Evolutionary conservation across 2,888 invertebrate genomes (phyloP).

Genomic region (Acanthacorydalis orientalis): DNA sequence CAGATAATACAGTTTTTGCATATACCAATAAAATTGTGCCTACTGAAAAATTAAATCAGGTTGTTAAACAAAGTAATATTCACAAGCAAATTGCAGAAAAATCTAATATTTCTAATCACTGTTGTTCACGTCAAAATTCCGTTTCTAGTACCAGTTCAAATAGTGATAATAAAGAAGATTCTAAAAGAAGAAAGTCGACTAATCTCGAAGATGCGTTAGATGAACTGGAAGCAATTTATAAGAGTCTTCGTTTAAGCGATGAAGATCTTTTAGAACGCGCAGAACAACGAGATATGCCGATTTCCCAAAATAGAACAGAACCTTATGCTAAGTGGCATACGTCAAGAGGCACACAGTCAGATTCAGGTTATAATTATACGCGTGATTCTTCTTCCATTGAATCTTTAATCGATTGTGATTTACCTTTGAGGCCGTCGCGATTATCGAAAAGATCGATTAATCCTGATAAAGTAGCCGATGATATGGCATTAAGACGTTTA

Average conservation of each 20-base stretch:
- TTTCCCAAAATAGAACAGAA: slow-evolving; percentile 16
- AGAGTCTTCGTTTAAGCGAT: slow-evolving; percentile 69
- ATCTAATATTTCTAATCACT: slow-evolving; percentile 7
- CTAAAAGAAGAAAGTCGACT: slow-evolving; percentile 46
- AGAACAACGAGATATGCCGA: slow-evolving; percentile 45
- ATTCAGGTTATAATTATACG: slow-evolving; percentile 25
- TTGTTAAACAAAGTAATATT: background rate
- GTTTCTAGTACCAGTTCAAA: slow-evolving; percentile 22
- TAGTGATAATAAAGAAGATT: slow-evolving; percentile 31
- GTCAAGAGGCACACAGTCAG: slow-evolving; percentile 22
- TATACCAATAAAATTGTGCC: background rate
- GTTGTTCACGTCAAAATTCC: slow-evolving; percentile 15
- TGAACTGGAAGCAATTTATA: slow-evolving; percentile 82
- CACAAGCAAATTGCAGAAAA: slow-evolving; percentile 7
- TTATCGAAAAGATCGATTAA: slow-evolving; percentile 26
- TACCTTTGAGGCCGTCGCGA: slow-evolving; percentile 7
- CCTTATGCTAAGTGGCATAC: slow-evolving; percentile 15
- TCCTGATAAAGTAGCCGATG: slow-evolving; percentile 53
- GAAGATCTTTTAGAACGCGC: slow-evolving; percentile 67
- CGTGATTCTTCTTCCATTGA: slow-evolving; percentile 4
- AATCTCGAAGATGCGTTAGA: slow-evolving; percentile 77
- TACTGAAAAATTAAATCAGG: background rate
- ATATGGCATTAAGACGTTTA: slow-evolving; percentile 64
- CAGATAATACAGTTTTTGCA: background rate
- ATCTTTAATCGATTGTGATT: slow-evolving; percentile 5